Evolutionary conservation across 2,888 invertebrate genomes (phyloP).

Genomic region (Hedychridium roseum): DNA sequence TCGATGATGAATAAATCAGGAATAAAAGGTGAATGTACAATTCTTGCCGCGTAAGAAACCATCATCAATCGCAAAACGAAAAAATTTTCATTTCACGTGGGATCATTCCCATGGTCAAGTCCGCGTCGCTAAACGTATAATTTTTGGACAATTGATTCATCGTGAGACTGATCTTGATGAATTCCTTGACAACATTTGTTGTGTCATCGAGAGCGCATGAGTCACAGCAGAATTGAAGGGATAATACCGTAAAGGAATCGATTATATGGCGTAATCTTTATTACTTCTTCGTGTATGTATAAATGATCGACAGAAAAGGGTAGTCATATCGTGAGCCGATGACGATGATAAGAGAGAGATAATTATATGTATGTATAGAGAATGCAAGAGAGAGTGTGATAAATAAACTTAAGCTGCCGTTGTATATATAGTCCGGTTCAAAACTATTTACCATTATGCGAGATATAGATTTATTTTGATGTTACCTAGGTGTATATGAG

Average conservation of each 20-base stretch:
- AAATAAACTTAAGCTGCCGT: constrained; percentile 34
- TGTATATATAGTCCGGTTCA: constrained; percentile 47
- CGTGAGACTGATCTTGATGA: not conserved
- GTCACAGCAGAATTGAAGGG: not conserved
- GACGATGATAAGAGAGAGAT: constrained; percentile 13
- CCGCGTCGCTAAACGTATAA: too few relatives aligned
- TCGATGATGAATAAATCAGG: too few relatives aligned
- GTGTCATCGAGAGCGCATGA: not conserved
- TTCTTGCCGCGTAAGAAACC: too few relatives aligned
- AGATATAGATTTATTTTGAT: constrained; percentile 63
- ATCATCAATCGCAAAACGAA: too few relatives aligned
- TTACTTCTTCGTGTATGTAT: too few relatives aligned
- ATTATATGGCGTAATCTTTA: not conserved
- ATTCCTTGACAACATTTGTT: not conserved
- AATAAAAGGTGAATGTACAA: too few relatives aligned
- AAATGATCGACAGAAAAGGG: not conserved
- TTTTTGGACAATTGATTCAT: too few relatives aligned
- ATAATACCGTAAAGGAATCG: not conserved
- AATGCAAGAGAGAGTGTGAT: constrained; percentile 6
- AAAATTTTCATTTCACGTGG: too few relatives aligned
- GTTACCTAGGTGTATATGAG: constrained; percentile 61
- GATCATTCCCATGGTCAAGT: too few relatives aligned
- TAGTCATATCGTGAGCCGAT: constrained; percentile 1
- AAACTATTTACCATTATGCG: constrained; percentile 53
- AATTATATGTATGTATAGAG: constrained; percentile 35